Conservation (phyloP, 2,113 vertebrate genomes). For the Hiodon alosoides region DNA sequence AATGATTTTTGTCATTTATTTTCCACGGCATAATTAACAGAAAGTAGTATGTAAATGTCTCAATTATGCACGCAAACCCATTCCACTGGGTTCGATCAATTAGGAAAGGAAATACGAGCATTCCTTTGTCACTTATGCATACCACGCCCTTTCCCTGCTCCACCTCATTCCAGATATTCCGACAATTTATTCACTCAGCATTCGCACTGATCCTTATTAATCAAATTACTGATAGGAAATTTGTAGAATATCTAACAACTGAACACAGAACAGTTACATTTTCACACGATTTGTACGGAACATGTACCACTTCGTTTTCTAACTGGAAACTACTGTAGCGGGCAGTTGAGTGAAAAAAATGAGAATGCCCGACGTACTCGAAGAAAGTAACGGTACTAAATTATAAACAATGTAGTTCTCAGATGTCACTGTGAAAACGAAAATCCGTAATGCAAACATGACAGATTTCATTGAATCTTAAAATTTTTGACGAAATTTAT, state of each 20-base stretch:
- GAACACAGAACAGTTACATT: not conserved
- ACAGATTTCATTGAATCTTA: no score
- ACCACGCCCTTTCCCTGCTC: slow-evolving; percentile 52
- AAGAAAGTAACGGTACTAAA: no score
- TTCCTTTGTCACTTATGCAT: slow-evolving; percentile 37
- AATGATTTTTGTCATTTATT: no score
- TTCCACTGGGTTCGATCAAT: not conserved
- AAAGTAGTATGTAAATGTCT: no score
- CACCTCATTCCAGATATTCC: slow-evolving; percentile 16
- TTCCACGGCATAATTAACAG: no score
- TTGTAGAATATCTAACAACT: not conserved
- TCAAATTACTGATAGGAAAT: slow-evolving; percentile 37
- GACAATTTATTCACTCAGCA: slow-evolving; percentile 34
- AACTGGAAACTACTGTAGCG: not conserved
- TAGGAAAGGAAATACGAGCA: not conserved
- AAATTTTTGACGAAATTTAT: no score
- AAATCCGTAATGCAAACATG: no score
- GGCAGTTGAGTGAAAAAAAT: not conserved
- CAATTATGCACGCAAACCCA: no score
- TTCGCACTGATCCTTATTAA: slow-evolving; percentile 33
- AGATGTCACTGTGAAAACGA: no score
- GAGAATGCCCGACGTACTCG: not conserved
- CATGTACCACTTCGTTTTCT: no score
- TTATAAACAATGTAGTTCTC: no score
- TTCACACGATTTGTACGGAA: not conserved